Evolutionary conservation across 2,888 invertebrate genomes (phyloP).

Genomic region (Bembecia ichneumoniformis): DNA sequence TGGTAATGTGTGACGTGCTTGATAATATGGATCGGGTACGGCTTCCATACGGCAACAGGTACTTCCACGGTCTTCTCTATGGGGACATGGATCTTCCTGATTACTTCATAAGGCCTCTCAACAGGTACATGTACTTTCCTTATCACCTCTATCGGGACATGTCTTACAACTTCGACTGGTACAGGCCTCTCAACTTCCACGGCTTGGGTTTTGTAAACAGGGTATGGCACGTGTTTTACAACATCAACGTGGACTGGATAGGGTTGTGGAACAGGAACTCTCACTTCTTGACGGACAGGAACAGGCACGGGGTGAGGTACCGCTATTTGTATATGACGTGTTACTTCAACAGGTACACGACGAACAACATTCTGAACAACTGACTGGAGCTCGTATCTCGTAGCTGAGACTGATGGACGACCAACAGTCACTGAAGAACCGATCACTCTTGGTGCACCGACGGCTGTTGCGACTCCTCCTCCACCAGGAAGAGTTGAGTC

Average conservation of each 20-base stretch:
- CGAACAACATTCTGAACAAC: conserved; percentile 60
- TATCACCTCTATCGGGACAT: conserved; percentile 58
- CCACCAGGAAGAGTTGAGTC: conserved; percentile 5
- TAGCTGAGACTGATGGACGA: conserved; percentile 23
- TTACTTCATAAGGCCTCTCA: conserved; percentile 59
- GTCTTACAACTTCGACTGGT: conserved; percentile 49
- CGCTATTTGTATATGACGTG: conserved; percentile 47
- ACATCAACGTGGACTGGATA: conserved; percentile 62
- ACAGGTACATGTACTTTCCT: conserved; percentile 53
- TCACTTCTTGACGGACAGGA: conserved; percentile 55
- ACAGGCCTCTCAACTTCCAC: conserved; percentile 58
- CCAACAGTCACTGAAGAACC: conserved; percentile 11
- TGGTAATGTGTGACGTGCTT: conserved; percentile 66
- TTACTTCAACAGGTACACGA: conserved; percentile 59
- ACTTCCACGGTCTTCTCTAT: conserved; percentile 59
- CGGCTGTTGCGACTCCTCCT: conserved; percentile 10
- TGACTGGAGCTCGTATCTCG: conserved; percentile 57
- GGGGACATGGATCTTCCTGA: conserved; percentile 57
- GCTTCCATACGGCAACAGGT: conserved; percentile 60
- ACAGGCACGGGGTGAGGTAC: conserved; percentile 54
- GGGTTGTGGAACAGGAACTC: conserved; percentile 59
- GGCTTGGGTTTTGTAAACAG: conserved; percentile 58
- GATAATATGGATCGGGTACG: conserved; percentile 61
- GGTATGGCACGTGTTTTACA: conserved; percentile 58
- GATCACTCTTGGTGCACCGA: conserved; percentile 24